Percentiles rank a stretch among this genome's conserved stretches.
phyloP scores from a whole-genome alignment of 2,113 vertebrate genomes.

The Scartelaos histophorus region DNA sequence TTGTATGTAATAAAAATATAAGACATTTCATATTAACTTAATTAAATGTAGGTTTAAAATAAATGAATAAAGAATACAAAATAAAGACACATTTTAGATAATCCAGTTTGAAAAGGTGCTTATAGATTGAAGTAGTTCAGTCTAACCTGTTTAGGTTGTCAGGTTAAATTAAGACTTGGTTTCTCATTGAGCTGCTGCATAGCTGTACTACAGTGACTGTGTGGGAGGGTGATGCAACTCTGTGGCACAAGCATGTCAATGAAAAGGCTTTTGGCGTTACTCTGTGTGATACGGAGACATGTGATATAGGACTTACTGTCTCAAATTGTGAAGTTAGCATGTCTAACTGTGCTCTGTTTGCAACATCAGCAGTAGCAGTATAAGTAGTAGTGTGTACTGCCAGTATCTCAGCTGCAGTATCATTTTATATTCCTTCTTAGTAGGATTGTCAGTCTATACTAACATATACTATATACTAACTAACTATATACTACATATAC shows the following conservation, averaged over 20 bases:
- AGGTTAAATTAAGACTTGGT: constrained; percentile 48
- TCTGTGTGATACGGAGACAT: background rate
- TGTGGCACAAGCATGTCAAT: constrained; percentile 14
- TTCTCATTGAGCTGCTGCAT: constrained; percentile 27
- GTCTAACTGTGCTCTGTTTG: background rate
- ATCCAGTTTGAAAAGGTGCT: constrained; percentile 16
- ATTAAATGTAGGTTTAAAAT: no score
- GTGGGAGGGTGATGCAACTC: constrained; percentile 33
- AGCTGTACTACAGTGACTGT: constrained; percentile 35
- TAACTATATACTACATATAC: no score
- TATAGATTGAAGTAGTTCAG: constrained; percentile 30
- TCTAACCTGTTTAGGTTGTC: constrained; percentile 37
- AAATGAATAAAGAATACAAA: background rate
- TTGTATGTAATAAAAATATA: no score
- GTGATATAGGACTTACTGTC: constrained; percentile 18
- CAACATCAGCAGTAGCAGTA: background rate
- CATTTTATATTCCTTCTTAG: background rate
- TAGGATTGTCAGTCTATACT: background rate
- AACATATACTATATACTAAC: no score
- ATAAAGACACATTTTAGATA: background rate
- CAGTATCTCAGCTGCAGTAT: background rate
- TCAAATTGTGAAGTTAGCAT: constrained; percentile 24
- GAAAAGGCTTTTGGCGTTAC: constrained; percentile 8
- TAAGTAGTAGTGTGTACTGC: no score
- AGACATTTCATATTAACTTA: no score